Evolutionary conservation across 1,140 invertebrate species (phyloP).

Genomic region (Leptestheria dahalacensis): DNA sequence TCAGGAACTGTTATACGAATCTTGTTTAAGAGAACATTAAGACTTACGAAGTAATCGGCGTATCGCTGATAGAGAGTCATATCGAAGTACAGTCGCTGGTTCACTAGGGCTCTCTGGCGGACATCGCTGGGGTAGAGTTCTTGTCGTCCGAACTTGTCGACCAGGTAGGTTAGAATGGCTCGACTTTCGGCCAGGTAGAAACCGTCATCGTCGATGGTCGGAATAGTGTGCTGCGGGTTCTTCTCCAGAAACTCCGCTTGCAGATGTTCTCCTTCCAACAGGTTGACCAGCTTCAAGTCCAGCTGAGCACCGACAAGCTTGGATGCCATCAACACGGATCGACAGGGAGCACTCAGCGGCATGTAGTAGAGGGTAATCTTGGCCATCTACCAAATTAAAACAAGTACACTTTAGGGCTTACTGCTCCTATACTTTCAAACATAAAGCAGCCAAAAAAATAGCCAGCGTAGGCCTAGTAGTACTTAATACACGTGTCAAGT

Average conservation of each 20-base stretch:
- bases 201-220: constrained; percentile 46
- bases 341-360: constrained; percentile 46
- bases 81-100: constrained; percentile 59
- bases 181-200: constrained; percentile 43
- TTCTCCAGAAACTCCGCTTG: constrained; percentile 57
- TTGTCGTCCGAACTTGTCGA: constrained; percentile 50
- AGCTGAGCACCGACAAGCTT: constrained; percentile 52
- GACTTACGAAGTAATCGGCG: constrained; percentile 40
- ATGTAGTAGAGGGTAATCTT: constrained; percentile 50
- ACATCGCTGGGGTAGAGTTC: constrained; percentile 48
- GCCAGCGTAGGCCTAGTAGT: too few species aligned
- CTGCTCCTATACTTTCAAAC: too few species aligned
- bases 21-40: background rate
- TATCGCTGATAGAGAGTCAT: constrained; percentile 44
- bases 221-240: constrained; percentile 41
- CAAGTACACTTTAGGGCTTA: too few species aligned
- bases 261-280: constrained; percentile 47
- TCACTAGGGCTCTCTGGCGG: constrained; percentile 47
- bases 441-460: too few species aligned
- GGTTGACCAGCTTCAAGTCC: constrained; percentile 46
- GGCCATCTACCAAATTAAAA: too few species aligned
- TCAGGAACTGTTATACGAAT: too few species aligned
- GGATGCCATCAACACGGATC: constrained; percentile 42
- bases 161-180: constrained; percentile 53
- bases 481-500: too few species aligned